These are phyloP conservation scores for Coracopsis vasa DNA, from an alignment of 2,113 vertebrate genomes.

Conservation along the genomic window DNA sequence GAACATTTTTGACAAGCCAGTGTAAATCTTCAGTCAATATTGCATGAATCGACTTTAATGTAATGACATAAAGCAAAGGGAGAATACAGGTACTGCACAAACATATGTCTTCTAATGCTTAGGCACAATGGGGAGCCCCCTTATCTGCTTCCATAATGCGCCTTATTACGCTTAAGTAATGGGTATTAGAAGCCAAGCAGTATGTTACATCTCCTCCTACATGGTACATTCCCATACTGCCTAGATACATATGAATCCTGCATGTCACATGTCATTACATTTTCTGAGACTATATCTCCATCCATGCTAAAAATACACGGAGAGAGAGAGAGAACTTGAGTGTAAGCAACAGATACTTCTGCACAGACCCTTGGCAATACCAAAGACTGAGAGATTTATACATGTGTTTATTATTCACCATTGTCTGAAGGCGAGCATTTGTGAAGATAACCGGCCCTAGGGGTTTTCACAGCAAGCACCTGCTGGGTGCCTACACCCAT, in stretches of 20 bases:
- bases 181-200: constrained; percentile 68
- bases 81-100: constrained; percentile 3
- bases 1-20: not conserved
- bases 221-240: constrained; percentile 66
- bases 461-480: not conserved
- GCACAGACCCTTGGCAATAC: constrained; percentile 55
- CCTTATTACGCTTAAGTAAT: constrained; percentile 67
- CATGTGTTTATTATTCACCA: constrained; percentile 42
- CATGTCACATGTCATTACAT: constrained; percentile 67
- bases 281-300: constrained; percentile 56
- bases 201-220: constrained; percentile 67
- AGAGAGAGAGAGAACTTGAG: constrained; percentile 41
- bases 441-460: not conserved
- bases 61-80: not conserved
- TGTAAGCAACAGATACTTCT: constrained; percentile 66
- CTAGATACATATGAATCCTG: constrained; percentile 63
- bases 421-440: constrained; percentile 24
- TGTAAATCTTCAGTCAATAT: not conserved
- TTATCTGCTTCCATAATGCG: constrained; percentile 65
- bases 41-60: not conserved
- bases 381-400: constrained; percentile 19
- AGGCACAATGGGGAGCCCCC: constrained; percentile 35
- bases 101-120: constrained; percentile 51
- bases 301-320: constrained; percentile 61
- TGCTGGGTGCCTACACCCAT: not conserved